Conservation (phyloP, 2,797 vertebrate species). For the Mus spretus region DNA sequence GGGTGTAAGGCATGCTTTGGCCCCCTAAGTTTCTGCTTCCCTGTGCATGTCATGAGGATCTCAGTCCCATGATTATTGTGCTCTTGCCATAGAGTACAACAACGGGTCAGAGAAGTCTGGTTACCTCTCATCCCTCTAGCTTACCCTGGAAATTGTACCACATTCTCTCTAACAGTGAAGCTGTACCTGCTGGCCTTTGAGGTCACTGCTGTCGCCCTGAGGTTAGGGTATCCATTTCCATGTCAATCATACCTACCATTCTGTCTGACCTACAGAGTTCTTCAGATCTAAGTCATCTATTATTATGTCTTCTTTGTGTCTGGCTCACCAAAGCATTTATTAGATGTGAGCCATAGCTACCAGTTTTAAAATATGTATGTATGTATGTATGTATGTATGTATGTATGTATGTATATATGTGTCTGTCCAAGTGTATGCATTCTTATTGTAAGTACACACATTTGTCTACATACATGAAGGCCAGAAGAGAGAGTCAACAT, state of each 20-base stretch:
- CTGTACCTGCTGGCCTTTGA: not conserved
- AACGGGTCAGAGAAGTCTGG: not conserved
- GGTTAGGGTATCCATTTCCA: not conserved
- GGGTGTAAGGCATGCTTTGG: not conserved
- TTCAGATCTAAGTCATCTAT: not conserved
- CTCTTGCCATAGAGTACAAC: not conserved
- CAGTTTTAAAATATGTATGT: not conserved
- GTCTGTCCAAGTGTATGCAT: not conserved
- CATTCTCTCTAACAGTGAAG: not conserved
- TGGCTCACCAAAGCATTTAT: not conserved
- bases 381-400: not conserved
- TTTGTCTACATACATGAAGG: not conserved
- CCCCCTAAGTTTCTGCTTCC: not conserved
- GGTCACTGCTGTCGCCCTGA: not conserved
- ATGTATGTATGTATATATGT: not conserved
- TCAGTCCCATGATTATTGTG: not conserved
- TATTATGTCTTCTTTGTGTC: not conserved
- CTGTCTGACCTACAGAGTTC: not conserved
- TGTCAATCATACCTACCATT: not conserved
- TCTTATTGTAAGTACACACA: not conserved
- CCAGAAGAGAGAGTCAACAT: not conserved
- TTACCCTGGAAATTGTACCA: not conserved
- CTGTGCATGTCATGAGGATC: not conserved
- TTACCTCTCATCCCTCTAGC: not conserved
- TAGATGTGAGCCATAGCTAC: not conserved